Percentiles rank a stretch among this genome's conserved stretches.
These are phyloP conservation scores for Mallotus villosus DNA, from an alignment of 2,797 vertebrate species.

Conservation along the genomic window DNA sequence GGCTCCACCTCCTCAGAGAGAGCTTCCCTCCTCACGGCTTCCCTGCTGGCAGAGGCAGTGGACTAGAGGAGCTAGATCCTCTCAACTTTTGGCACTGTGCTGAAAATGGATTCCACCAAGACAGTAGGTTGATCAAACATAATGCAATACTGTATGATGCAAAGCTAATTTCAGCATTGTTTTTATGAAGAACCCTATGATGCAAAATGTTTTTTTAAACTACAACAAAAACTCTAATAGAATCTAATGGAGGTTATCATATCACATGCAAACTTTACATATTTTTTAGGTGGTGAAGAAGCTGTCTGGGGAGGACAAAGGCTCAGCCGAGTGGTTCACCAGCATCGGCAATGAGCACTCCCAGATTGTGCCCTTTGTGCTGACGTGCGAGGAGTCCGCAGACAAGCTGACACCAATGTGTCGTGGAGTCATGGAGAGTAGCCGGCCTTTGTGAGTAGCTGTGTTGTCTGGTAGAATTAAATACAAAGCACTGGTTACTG, in stretches of 20 bases:
- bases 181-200: no score
- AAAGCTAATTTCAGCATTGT: no score
- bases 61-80: constrained; percentile 27
- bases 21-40: constrained; percentile 14
- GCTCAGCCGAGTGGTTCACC: neutral
- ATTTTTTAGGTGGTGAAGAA: no score
- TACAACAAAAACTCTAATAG: neutral
- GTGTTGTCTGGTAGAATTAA: neutral
- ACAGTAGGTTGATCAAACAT: constrained; percentile 9
- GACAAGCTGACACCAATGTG: constrained; percentile 16
- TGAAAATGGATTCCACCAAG: constrained; percentile 34
- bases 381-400: neutral
- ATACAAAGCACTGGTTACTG: no score
- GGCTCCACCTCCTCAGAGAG: constrained; percentile 29
- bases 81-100: constrained; percentile 28
- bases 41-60: constrained; percentile 30
- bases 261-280: no score
- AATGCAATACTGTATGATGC: no score
- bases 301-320: constrained; percentile 8
- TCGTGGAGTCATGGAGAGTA: constrained; percentile 13
- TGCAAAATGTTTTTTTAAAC: no score
- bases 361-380: no score
- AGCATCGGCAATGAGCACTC: no score
- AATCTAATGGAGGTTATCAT: no score
- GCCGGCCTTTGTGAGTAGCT: constrained; percentile 21